Evolutionary conservation across 2,113 vertebrate genomes (phyloP), one percentile per base, ranked within the genome.

Genomic region (Poecile atricapillus): DNA sequence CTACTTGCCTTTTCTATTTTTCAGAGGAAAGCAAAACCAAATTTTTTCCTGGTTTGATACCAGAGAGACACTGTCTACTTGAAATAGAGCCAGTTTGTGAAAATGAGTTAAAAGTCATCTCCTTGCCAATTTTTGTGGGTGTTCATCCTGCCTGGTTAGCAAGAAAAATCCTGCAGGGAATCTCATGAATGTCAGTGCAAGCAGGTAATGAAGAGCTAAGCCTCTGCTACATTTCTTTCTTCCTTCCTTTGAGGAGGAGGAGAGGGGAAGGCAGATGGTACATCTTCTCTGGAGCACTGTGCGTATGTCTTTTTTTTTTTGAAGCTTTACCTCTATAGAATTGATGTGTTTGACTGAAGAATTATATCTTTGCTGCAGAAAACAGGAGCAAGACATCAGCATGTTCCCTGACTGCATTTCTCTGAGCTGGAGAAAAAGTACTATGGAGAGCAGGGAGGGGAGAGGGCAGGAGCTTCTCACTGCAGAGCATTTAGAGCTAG

Each of bases 61-160:
- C 50, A 93, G 86, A 95, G 87, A 94, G 87, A 94, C 85, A 60
- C 64, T 63, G 70, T 87, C 94, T 93, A 74, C 65, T 96, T 94
- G 94, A 97, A 93, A 90, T 30, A 68, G 64, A 96, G 93, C 85
- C 93, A 97, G 87, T 60, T 95, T 95, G 63, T 93, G 91, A 90
- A 97, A 93, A 75, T 17, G 86, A 96, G 93, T 94, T 96, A 95
- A 92, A 97, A 97, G 95, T 95, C 86, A 89, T 92, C 93, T 96
- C 93, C 83, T 93, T 93, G 93, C 95, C 95, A 96, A 68, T 93
- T 94, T 96, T 97, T 93, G 95, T 97, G 95, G 95, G 96, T 96
- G 96, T 97, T 97, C 94, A 96, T 96, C 89, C 91, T 93, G 94
- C 95, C 69, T 77, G 86, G 86, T 83, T 87, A 93, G 91, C 94